Evolutionary conservation across 2,113 vertebrate genomes (phyloP), one percentile per base, ranked within the genome.

Genomic region (Dryoscopus gambensis): DNA sequence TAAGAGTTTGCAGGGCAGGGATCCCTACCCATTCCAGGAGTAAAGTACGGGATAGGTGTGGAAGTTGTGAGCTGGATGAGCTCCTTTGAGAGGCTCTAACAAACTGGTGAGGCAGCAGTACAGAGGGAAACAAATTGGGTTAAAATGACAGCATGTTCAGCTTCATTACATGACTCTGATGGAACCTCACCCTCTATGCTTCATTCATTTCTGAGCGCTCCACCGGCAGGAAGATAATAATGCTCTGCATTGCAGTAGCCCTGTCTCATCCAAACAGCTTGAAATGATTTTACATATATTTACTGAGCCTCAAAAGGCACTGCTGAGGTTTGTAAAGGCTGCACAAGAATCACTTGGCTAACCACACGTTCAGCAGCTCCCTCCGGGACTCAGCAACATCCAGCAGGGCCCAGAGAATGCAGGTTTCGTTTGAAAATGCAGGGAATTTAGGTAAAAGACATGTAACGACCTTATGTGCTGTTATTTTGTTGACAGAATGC

Each of bases 1-100:
- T 97, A 97, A 12, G 97, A 97, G 97, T 97, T 94, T 30, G 91
- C 95, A 98, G 96, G 97, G 84, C 39, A 93, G 97, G 97, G 87
- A 64, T 94, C 60, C 90, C 94, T 89, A 10, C 93, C 93, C 86
- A 89, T 89, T 97, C 89, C 94, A 94, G 84, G 95, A 97, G 97
- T 9, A 79, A 95, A 95, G 91, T 84, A 65, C 71, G 92, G 97
- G 89, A 93, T 24, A 93, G 97, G 97, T 78, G 74, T 96, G 96
- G 97, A 97, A 95, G 95, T 95, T 93, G 95, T 87, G 78, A 96
- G 95, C 93, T 96, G 69, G 96, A 86, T 95, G 97, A 96, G 95
- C 95, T 96, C 84, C 96, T 96, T 94, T 96, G 91, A 93, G 96
- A 95, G 93, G 74, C 93, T 97, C 90, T 68, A 92, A 89, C 94